These are phyloP conservation scores for Bradynema listronoti DNA, from an alignment of 1,140 invertebrate genomes.

Conservation along the genomic window DNA sequence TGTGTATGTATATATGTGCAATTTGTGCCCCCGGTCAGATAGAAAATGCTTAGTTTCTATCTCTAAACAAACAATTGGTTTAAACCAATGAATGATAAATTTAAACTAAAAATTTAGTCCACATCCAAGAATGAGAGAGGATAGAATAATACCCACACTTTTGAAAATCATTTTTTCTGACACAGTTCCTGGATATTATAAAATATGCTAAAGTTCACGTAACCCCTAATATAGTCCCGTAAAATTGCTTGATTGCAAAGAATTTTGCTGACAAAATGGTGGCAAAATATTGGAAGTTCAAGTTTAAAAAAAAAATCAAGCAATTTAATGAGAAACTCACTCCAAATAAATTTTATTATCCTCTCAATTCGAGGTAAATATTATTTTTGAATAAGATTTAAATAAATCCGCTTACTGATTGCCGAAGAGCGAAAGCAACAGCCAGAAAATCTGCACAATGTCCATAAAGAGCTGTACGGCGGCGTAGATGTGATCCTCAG, in stretches of 20 bases:
- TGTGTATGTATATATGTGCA: too few relatives aligned
- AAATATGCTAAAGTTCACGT: not conserved
- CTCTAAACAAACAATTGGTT: too few relatives aligned
- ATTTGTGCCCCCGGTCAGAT: too few relatives aligned
- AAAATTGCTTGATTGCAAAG: not conserved
- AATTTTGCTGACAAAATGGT: not conserved
- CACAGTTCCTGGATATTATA: not conserved
- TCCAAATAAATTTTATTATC: not conserved
- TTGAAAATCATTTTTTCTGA: not conserved
- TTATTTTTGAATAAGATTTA: not conserved
- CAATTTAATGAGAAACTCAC: not conserved
- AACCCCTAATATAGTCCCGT: not conserved
- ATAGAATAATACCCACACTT: not conserved
- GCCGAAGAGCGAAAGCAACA: slow-evolving; percentile 39
- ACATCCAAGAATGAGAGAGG: not conserved
- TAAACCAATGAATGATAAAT: not conserved
- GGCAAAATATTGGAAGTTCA: not conserved
- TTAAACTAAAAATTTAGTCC: not conserved
- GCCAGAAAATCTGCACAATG: slow-evolving; percentile 57
- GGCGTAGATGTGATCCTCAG: slow-evolving; percentile 68
- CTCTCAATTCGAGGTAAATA: not conserved
- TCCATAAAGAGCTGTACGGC: slow-evolving; percentile 63
- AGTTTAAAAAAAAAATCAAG: not conserved
- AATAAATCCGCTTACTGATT: slow-evolving; percentile 25
- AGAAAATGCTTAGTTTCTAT: too few relatives aligned